These are phyloP conservation scores for Hydrotaea cyrtoneurina DNA, from an alignment of 2,888 invertebrate species.

Conservation along the genomic window DNA sequence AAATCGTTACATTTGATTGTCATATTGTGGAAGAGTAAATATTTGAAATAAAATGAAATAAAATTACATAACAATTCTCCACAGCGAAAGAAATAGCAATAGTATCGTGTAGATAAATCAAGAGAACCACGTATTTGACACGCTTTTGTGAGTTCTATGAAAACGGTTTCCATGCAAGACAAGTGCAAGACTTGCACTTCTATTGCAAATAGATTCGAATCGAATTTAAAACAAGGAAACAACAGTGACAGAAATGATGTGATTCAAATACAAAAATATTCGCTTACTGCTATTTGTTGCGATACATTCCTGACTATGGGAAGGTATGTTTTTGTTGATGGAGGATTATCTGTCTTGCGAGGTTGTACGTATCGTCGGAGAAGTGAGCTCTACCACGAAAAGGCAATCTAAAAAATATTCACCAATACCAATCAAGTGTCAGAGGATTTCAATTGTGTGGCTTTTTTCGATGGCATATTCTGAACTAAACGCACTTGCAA, in stretches of 20 bases:
- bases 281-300: background rate
- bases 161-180: constrained; percentile 34
- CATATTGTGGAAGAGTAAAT: background rate
- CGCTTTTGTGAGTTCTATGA: constrained; percentile 64
- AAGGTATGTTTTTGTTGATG: too few species aligned
- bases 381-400: too few species aligned
- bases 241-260: constrained; percentile 62
- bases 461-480: too few species aligned
- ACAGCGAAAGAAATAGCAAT: background rate
- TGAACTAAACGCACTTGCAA: too few species aligned
- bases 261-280: constrained; percentile 58
- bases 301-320: too few species aligned
- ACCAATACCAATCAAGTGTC: too few species aligned
- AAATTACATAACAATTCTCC: background rate
- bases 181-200: background rate
- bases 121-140: constrained; percentile 65
- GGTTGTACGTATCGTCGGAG: too few species aligned
- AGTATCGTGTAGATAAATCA: constrained; percentile 43
- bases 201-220: background rate
- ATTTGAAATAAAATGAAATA: background rate
- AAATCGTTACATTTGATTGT: constrained; percentile 12
- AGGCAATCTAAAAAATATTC: too few species aligned
- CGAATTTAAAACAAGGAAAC: constrained; percentile 61
- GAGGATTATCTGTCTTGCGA: too few species aligned
- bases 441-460: too few species aligned